Evolutionary conservation across 2,113 vertebrate species (phyloP).

Genomic region (Poecilia latipinna): DNA sequence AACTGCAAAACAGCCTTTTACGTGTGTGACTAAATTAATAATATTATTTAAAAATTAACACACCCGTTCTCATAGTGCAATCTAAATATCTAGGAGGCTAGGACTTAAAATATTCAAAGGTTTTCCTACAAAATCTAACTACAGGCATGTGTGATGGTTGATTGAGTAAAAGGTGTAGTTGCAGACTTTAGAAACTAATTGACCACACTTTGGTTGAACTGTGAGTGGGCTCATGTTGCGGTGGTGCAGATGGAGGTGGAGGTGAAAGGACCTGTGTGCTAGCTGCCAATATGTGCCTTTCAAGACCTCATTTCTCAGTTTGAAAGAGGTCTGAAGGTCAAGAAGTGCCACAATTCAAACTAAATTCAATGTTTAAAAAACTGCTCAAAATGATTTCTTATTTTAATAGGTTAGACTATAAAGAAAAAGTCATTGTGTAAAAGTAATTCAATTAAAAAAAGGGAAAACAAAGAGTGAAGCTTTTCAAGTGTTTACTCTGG

Average conservation of each 20-base stretch:
- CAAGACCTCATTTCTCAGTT: not conserved
- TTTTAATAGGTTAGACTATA: not conserved
- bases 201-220: not conserved
- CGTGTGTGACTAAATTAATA: not conserved
- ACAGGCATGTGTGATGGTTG: not conserved
- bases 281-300: slow-evolving; percentile 17
- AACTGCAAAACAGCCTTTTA: not conserved
- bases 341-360: not conserved
- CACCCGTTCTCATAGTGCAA: not conserved
- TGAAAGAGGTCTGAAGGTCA: no score
- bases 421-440: not conserved
- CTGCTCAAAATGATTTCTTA: not conserved
- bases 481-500: not conserved
- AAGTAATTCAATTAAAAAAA: not conserved
- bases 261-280: not conserved
- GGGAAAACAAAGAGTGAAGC: not conserved
- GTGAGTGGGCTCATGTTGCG: not conserved
- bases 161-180: not conserved
- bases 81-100: not conserved
- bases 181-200: not conserved
- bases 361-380: not conserved
- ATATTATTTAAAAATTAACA: not conserved
- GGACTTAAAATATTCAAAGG: not conserved
- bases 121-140: not conserved
- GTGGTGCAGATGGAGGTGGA: slow-evolving; percentile 11